A percentile compares a stretch with the other conserved stretches of the same genome.
Conservation (phyloP, 2,888 invertebrate genomes). For the Proisotoma minuta region DNA sequence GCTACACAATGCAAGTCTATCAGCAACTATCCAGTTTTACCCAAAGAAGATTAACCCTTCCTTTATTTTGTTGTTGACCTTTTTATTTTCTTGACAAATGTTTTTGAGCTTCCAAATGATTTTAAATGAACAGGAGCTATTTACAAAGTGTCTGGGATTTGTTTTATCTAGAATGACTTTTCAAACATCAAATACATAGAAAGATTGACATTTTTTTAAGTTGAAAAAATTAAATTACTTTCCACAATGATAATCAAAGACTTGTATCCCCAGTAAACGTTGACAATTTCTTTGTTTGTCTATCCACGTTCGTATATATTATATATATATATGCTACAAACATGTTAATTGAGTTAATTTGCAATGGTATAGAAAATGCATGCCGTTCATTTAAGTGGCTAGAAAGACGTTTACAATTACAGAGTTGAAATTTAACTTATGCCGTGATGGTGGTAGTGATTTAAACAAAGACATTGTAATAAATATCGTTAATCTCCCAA, state of each 20-base stretch:
- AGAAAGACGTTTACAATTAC: constrained; percentile 1
- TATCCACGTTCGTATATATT: too few relatives aligned
- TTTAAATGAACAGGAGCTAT: background rate
- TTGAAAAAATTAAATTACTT: background rate
- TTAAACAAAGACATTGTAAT: constrained; percentile 2
- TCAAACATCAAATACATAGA: background rate
- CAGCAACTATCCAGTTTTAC: background rate
- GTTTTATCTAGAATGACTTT: too few relatives aligned
- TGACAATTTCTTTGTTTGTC: too few relatives aligned
- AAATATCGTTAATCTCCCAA: constrained; percentile 9
- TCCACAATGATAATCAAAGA: too few relatives aligned
- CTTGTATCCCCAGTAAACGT: too few relatives aligned
- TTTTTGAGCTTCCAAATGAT: constrained; percentile 2
- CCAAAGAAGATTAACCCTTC: background rate
- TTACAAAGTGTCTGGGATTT: background rate
- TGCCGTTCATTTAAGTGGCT: background rate
- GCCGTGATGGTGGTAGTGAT: constrained; percentile 5
- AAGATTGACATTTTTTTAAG: background rate
- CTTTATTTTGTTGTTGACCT: background rate
- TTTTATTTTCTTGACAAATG: constrained; percentile 7
- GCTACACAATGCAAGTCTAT: background rate
- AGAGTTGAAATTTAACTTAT: background rate
- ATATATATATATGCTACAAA: too few relatives aligned
- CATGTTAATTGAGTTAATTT: background rate
- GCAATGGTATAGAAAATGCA: background rate